phyloP scores from a whole-genome alignment of 92 coral and sea anemone genomes.

The Chrysogorgia sp. region DNA sequence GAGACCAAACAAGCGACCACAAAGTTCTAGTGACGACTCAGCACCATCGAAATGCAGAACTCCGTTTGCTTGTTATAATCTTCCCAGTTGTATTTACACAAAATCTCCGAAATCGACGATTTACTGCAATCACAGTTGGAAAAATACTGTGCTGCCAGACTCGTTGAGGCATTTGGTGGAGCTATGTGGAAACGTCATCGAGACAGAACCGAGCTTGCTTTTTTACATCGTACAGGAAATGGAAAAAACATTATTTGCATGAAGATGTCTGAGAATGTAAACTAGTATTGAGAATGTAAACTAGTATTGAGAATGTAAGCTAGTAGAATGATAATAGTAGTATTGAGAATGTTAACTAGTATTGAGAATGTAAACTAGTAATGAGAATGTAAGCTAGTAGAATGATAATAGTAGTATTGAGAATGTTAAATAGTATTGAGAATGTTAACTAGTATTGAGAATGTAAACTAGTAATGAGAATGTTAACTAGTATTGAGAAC shows the following conservation, averaged over 20 bases:
- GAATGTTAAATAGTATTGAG: too few relatives aligned
- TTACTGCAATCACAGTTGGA: constrained; percentile 5
- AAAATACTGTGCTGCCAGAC: constrained; percentile 4
- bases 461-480: too few relatives aligned
- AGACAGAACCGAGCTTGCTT: constrained; percentile 18
- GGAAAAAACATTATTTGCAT: constrained; percentile 16
- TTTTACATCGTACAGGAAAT: constrained; percentile 1
- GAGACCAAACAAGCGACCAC: neutral
- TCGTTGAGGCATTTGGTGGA: constrained; percentile 30
- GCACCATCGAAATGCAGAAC: neutral
- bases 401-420: too few relatives aligned
- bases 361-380: too few relatives aligned
- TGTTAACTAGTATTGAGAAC: too few relatives aligned
- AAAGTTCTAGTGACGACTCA: neutral
- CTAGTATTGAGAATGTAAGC: too few relatives aligned
- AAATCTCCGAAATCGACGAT: neutral
- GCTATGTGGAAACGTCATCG: constrained; percentile 4
- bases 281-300: too few relatives aligned
- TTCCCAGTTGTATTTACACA: neutral
- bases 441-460: too few relatives aligned
- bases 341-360: too few relatives aligned
- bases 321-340: too few relatives aligned
- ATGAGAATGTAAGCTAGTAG: too few relatives aligned
- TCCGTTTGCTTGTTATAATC: constrained; percentile 6
- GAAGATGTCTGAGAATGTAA: neutral